Conservation (phyloP, 1,140 invertebrate genomes). For the Drosophila arawakana region DNA sequence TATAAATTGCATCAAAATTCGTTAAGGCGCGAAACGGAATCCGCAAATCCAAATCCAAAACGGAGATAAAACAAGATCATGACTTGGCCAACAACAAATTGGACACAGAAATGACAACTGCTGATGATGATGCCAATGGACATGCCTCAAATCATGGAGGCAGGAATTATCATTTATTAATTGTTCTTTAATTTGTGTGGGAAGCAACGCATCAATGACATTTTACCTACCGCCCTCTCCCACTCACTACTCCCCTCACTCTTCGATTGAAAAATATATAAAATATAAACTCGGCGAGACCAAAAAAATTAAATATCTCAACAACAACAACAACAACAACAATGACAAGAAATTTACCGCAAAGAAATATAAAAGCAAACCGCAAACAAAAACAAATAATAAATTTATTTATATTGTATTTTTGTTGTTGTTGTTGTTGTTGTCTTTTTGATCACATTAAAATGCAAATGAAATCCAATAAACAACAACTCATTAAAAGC, state of each 20-base stretch:
- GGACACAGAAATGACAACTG: conserved; percentile 38
- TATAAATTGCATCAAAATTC: conserved; percentile 72
- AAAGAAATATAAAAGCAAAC: conserved; percentile 16
- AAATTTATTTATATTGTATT: conserved; percentile 32
- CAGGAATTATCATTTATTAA: conserved; percentile 77
- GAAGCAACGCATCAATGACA: conserved; percentile 64
- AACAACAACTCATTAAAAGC: conserved; percentile 79
- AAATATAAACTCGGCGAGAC: conserved; percentile 12
- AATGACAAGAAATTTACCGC: not conserved
- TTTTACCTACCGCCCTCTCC: not conserved
- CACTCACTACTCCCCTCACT: not conserved
- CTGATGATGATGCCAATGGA: conserved; percentile 30
- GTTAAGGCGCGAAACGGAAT: conserved; percentile 32
- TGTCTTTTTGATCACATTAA: conserved; percentile 45
- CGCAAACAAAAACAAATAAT: conserved; percentile 67
- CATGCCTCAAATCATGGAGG: conserved; percentile 21
- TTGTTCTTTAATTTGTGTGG: conserved; percentile 81
- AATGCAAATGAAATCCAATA: conserved; percentile 77
- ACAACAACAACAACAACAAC: conserved; percentile 2
- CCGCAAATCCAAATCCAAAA: not conserved
- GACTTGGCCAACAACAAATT: conserved; percentile 42
- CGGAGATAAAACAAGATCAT: conserved; percentile 7
- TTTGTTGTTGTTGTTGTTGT: too few species aligned
- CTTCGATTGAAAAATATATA: conserved; percentile 3
- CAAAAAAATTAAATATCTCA: conserved; percentile 16